Base-by-base conservation (phyloP, 2,113 vertebrate species). In the Alligator mississippiensis region DNA sequence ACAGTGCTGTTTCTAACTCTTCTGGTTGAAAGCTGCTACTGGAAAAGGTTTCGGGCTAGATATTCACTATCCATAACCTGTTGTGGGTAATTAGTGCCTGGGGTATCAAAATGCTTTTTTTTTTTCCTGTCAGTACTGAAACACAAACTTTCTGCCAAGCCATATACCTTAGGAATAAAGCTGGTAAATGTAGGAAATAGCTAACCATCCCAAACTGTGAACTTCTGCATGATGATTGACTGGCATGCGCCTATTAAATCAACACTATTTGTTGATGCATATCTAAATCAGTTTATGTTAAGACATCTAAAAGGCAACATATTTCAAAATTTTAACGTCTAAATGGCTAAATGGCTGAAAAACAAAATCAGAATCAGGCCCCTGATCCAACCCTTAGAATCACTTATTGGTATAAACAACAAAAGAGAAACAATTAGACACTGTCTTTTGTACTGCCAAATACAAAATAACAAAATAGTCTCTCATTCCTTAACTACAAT, bases 151-250 rank as follows among this genome's bases (percentile, higher is more conserved):
- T 0, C 0, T 61, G 63, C 14, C 9, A 80, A 77, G 25, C 59
- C 24, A 18, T 2, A 27, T 68, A 82, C 34, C 74, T 61, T 25
- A 82, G 66, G 63, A 12, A 25, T 13, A 18, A 54, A 64, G 27
- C 47, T 47, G 27, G 34, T 8, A 18, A 47, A 47, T 6, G 90
- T 79, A 14, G 4, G 9, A 34, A 77, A 61, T 64, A 62, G 0
- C 11, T 0, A n/a, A n/a, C 4, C 0, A 0, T n/a, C 62, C 24
- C 78, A 57, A 80, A 77, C 22, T 54, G 47, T 1, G 5, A 58
- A 5, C 6, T 7, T 58, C 6, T 18, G 59, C n/a, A 77, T 80
- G 77, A 54, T 6, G 0, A 34, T 34, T 38, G 78, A 30, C 21
- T 78, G 19, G 18, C 22, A 24, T 2, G 59, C 5, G 13, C 6